Conservation (phyloP, 2,888 invertebrate genomes). For the Lucinisca nassula region DNA sequence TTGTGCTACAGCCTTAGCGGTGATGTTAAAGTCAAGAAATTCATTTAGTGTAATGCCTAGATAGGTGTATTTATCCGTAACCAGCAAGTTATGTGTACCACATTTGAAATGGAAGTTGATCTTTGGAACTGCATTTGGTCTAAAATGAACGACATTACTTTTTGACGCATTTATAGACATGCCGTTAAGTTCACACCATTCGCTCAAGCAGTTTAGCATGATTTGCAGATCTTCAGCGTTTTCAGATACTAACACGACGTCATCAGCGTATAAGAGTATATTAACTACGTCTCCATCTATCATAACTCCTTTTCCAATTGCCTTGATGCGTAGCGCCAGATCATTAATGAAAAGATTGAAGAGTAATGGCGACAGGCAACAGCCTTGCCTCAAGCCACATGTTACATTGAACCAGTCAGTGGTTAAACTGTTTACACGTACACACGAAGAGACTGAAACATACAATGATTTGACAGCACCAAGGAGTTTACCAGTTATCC, state of each 20-base stretch:
- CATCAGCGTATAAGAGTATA: too few relatives aligned
- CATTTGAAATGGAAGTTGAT: neutral
- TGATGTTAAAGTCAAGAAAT: too few relatives aligned
- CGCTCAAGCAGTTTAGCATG: constrained; percentile 27
- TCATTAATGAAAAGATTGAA: too few relatives aligned
- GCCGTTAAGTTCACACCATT: constrained; percentile 27
- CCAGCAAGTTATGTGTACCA: neutral
- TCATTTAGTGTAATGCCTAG: too few relatives aligned
- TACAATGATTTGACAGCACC: constrained; percentile 34
- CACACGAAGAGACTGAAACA: too few relatives aligned
- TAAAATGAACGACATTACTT: constrained; percentile 43
- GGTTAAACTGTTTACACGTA: constrained; percentile 21
- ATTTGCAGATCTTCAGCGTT: constrained; percentile 35
- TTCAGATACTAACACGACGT: too few relatives aligned
- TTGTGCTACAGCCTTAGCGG: too few relatives aligned
- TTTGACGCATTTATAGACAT: constrained; percentile 37
- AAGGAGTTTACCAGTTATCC: constrained; percentile 18
- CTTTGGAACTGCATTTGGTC: constrained; percentile 10
- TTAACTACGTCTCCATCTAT: too few relatives aligned
- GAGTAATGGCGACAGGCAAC: constrained; percentile 14
- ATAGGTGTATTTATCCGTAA: constrained; percentile 16
- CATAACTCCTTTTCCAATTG: too few relatives aligned
- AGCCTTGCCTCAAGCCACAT: constrained; percentile 38
- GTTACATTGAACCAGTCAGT: constrained; percentile 35
- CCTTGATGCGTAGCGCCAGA: too few relatives aligned